Percentiles rank a stretch among this genome's conserved stretches.
phyloP scores from a whole-genome alignment of 2,888 invertebrate genomes.

The Cheilosia vernalis region DNA sequence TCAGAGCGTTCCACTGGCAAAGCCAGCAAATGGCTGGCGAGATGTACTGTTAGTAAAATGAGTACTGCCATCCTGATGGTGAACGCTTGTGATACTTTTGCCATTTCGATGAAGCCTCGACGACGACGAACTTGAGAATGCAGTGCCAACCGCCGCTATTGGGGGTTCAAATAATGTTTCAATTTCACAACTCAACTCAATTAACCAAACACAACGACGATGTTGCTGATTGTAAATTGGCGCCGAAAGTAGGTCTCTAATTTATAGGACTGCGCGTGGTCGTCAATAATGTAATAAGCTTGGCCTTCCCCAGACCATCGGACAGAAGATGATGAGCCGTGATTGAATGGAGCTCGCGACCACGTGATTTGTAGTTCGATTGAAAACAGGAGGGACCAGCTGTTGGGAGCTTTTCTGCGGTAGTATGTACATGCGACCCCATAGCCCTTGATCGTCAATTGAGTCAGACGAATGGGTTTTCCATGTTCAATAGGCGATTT shows the following conservation, averaged over 20 bases:
- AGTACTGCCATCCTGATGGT: constrained; percentile 23
- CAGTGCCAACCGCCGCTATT: not conserved
- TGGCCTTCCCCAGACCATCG: constrained; percentile 41
- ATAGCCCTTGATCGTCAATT: not conserved
- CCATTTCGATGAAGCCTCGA: constrained; percentile 34
- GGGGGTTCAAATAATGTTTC: constrained; percentile 27
- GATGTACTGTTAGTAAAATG: constrained; percentile 21
- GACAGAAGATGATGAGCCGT: constrained; percentile 1
- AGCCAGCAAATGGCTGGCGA: not conserved
- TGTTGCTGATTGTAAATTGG: constrained; percentile 39
- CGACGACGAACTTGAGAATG: constrained; percentile 32
- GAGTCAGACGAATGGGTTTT: constrained; percentile 17
- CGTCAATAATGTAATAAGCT: constrained; percentile 40
- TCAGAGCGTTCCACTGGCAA: constrained; percentile 28
- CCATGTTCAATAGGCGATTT: constrained; percentile 19
- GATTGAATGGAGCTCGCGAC: constrained; percentile 6
- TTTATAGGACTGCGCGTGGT: constrained; percentile 39
- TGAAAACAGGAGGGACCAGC: not conserved
- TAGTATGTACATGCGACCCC: not conserved
- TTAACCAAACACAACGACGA: constrained; percentile 8
- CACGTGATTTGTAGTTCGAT: constrained; percentile 29
- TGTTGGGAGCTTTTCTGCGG: constrained; percentile 3
- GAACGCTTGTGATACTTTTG: not conserved
- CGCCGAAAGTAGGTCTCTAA: constrained; percentile 57
- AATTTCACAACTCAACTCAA: constrained; percentile 19